Conservation (phyloP, 1,140 invertebrate species). For the Hycleus cichorii region DNA sequence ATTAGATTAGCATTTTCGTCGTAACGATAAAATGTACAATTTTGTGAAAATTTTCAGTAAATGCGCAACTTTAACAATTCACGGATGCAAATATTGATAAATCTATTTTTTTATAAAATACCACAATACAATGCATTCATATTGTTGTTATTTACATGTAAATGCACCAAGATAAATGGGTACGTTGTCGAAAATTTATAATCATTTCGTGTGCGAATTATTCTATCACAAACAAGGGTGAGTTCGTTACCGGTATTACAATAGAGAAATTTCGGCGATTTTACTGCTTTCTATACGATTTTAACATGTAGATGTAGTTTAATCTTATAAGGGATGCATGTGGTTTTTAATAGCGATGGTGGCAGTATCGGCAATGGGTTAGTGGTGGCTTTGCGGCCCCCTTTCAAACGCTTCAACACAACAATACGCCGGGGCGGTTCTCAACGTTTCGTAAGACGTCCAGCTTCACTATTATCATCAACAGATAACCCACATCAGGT, state of each 20-base stretch:
- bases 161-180: constrained; percentile 9
- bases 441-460: constrained; percentile 25
- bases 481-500: constrained; percentile 26
- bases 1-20: constrained; percentile 19
- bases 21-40: not conserved
- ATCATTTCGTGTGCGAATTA: constrained; percentile 17
- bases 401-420: constrained; percentile 37
- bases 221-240: constrained; percentile 12
- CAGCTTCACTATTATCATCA: constrained; percentile 30
- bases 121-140: too few relatives aligned
- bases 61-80: constrained; percentile 1
- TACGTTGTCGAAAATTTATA: constrained; percentile 18
- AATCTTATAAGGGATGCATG: constrained; percentile 1
- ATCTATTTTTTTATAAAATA: not conserved
- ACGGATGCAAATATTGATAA: not conserved
- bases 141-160: not conserved
- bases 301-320: not conserved
- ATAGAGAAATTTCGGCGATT: too few relatives aligned
- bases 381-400: constrained; percentile 37
- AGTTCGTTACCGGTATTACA: not conserved
- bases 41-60: constrained; percentile 2
- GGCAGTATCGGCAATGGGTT: constrained; percentile 30
- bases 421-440: constrained; percentile 32
- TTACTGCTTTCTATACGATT: too few relatives aligned
- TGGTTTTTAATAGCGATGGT: constrained; percentile 31